Evolutionary conservation across 1,140 invertebrate genomes (phyloP), one percentile per base, ranked within the genome.

Genomic region (Drosophila sp.): DNA sequence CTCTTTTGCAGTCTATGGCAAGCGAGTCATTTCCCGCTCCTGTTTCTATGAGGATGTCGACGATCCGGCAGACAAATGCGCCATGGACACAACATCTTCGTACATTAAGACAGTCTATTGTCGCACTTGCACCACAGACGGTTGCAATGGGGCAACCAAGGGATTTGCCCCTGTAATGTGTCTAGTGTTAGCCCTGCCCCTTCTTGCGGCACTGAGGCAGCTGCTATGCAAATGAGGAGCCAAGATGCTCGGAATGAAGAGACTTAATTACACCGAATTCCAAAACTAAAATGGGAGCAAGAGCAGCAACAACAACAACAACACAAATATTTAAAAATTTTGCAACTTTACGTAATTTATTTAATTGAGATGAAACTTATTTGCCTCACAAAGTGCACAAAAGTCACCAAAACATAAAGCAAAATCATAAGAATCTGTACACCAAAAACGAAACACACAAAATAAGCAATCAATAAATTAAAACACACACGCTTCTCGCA

Each of bases 1-100:
- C 66, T 73, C 70, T 32, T 54, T 82, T 85, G 32, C 80, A 92
- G 91, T 92, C 58, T 92, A 92, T 61, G 91, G 91, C 66, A 92
- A 92, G 70, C 79, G 79, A 35, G 90, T 92, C 33, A 84, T 92
- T 68, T 84, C 90, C 2, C 91, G 91, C 25, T 92, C 91, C 60
- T 92, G 91, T 30, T 92, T 91, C 65, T 92, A 91, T 40, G 91
- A 92, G 75, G 91, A 92, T 63, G 62, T 90, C 11, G 90, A 90
- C 60, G 91, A 91, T 60, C 72, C 91, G 60, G 70, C 89, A 32
- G 91, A 92, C 67, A 89, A 89, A 58, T 92, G 91, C 60, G 79
- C 81, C 40, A 90, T 83, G 60, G 90, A 89, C 57, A 90, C 85
- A 17, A 90, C 89, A 40, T 92, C 91, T n/a, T 92, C 91, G 17